phyloP scores from a whole-genome alignment of 1,140 invertebrate species.

The Cylas formicarius region DNA sequence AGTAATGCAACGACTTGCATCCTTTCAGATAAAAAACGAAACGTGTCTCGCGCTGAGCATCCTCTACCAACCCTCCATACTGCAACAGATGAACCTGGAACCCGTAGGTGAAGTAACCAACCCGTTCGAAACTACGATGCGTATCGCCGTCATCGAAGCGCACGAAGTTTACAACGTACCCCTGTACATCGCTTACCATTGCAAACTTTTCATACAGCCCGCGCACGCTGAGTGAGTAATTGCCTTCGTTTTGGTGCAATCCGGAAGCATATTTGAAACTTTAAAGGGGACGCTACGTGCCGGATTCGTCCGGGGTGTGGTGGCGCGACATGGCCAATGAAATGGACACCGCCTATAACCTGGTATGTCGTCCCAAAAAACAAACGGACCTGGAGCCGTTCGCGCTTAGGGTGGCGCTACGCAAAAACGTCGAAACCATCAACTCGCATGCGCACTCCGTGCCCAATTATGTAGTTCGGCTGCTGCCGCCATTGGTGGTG shows the following conservation, averaged over 20 bases:
- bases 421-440: slow-evolving; percentile 34
- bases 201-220: slow-evolving; percentile 66
- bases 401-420: slow-evolving; percentile 51
- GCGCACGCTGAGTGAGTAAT: slow-evolving; percentile 60
- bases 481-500: slow-evolving; percentile 64
- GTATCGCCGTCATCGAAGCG: slow-evolving; percentile 64
- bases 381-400: slow-evolving; percentile 51
- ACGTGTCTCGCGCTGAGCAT: slow-evolving; percentile 67
- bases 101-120: slow-evolving; percentile 61
- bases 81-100: slow-evolving; percentile 55
- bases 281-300: slow-evolving; percentile 58
- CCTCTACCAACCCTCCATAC: slow-evolving; percentile 62
- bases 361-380: slow-evolving; percentile 56
- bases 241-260: neutral
- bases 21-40: slow-evolving; percentile 65
- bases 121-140: slow-evolving; percentile 68
- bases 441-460: slow-evolving; percentile 46
- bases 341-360: slow-evolving; percentile 51
- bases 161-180: slow-evolving; percentile 69
- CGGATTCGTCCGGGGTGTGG: slow-evolving; percentile 61
- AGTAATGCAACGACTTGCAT: too few relatives aligned
- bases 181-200: slow-evolving; percentile 72
- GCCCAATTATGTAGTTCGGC: slow-evolving; percentile 65
- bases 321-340: slow-evolving; percentile 71
- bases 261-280: slow-evolving; percentile 4